Evolutionary conservation across 2,888 invertebrate genomes (phyloP).

Genomic region (Spialia ferax): DNA sequence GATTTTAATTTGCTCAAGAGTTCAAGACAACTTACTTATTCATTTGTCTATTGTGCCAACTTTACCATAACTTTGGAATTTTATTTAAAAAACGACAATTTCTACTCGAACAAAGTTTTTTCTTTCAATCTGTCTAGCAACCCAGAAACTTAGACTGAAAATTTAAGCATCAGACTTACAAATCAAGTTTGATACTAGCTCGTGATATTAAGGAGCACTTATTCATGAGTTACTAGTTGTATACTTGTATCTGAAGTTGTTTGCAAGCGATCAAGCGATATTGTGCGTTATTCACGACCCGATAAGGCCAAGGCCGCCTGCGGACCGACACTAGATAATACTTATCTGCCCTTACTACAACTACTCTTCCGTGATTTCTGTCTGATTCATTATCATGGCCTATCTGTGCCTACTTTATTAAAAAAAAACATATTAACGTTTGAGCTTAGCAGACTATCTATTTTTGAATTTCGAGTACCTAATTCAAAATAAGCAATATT

Average conservation of each 20-base stretch:
- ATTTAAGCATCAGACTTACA: neutral
- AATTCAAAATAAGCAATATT: conserved; percentile 20
- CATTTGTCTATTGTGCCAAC: no score
- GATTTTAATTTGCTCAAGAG: no score
- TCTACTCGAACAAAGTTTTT: no score
- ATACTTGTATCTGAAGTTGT: conserved; percentile 15
- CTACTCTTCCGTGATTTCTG: neutral
- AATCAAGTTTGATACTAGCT: no score
- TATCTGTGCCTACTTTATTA: neutral
- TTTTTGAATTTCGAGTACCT: no score
- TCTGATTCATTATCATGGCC: conserved; percentile 1
- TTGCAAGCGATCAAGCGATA: conserved; percentile 24
- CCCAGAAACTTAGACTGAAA: no score
- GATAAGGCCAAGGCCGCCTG: conserved; percentile 38
- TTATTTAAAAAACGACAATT: no score
- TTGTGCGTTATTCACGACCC: conserved; percentile 16
- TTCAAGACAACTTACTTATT: no score
- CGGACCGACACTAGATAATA: neutral
- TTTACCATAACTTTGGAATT: no score
- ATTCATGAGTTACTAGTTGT: neutral
- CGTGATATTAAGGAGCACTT: neutral
- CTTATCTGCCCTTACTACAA: conserved; percentile 1
- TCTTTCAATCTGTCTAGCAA: no score
- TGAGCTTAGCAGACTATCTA: no score
- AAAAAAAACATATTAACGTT: neutral